Evolutionary conservation across 2,113 vertebrate species (phyloP).

Genomic region (Pyxicephalus adspersus): DNA sequence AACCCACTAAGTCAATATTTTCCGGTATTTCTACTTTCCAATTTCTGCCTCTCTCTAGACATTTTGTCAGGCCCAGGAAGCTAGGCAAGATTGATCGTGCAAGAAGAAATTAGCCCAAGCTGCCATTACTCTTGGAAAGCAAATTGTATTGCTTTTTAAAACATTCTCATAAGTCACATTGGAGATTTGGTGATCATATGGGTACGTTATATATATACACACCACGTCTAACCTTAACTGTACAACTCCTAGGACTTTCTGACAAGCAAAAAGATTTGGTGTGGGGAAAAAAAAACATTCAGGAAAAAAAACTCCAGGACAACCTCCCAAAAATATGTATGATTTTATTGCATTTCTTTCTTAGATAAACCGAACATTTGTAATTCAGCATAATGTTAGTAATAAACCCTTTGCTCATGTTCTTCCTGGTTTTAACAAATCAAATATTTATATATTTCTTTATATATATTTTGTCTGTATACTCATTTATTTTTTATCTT

Average conservation of each 20-base stretch:
- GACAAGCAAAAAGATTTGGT: too few relatives aligned
- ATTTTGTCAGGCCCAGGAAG: constrained; percentile 24
- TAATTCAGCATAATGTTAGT: too few relatives aligned
- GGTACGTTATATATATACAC: constrained; percentile 58
- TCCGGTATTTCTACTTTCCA: constrained; percentile 43
- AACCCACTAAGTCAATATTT: constrained; percentile 37
- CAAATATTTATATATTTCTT: too few relatives aligned
- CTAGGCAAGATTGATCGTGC: not conserved
- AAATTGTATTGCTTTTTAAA: constrained; percentile 58
- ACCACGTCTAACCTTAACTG: constrained; percentile 54
- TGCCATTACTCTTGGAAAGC: constrained; percentile 54
- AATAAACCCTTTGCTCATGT: too few relatives aligned
- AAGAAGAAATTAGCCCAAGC: constrained; percentile 53
- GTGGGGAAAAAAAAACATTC: too few relatives aligned
- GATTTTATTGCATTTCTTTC: too few relatives aligned
- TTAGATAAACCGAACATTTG: too few relatives aligned
- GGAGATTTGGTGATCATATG: constrained; percentile 59
- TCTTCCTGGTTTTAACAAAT: too few relatives aligned
- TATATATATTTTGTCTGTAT: too few relatives aligned
- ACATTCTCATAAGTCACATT: constrained; percentile 63
- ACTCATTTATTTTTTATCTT: too few relatives aligned
- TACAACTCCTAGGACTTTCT: constrained; percentile 12
- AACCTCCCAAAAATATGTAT: too few relatives aligned
- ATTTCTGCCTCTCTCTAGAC: constrained; percentile 56
- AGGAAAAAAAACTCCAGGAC: too few relatives aligned